Conservation (phyloP, 2,797 vertebrate species). For the Gadopsis marmoratus region DNA sequence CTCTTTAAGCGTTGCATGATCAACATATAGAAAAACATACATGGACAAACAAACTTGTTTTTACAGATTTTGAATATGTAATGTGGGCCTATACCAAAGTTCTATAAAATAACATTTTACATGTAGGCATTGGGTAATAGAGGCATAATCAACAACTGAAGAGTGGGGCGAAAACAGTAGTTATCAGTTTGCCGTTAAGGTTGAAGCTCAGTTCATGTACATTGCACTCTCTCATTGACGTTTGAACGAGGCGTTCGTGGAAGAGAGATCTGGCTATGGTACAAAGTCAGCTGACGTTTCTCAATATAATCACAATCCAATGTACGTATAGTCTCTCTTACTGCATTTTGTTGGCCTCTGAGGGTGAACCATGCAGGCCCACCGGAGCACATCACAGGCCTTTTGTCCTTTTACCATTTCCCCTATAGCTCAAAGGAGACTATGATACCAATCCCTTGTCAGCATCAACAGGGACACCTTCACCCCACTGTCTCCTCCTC, state of each 20-base stretch:
- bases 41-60: background rate
- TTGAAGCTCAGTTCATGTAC: constrained; percentile 27
- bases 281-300: constrained; percentile 35
- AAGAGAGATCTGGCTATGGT: constrained; percentile 19
- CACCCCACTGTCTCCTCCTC: constrained; percentile 52
- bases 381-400: constrained; percentile 2
- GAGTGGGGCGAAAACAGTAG: constrained; percentile 32
- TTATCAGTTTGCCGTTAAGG: constrained; percentile 32
- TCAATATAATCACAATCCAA: constrained; percentile 8
- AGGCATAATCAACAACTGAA: constrained; percentile 4
- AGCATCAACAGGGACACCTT: constrained; percentile 30
- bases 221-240: background rate
- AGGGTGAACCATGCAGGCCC: constrained; percentile 1
- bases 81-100: background rate
- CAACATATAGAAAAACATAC: constrained; percentile 25
- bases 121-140: constrained; percentile 5
- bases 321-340: background rate
- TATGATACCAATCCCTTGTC: constrained; percentile 38
- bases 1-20: constrained; percentile 3
- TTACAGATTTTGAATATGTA: background rate
- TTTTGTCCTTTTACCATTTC: constrained; percentile 43
- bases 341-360: constrained; percentile 19
- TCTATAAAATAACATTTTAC: constrained; percentile 9
- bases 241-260: constrained; percentile 9
- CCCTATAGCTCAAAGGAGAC: constrained; percentile 27